Base-by-base conservation (phyloP, 2,888 invertebrate genomes). In the Hemaris fuciformis region DNA sequence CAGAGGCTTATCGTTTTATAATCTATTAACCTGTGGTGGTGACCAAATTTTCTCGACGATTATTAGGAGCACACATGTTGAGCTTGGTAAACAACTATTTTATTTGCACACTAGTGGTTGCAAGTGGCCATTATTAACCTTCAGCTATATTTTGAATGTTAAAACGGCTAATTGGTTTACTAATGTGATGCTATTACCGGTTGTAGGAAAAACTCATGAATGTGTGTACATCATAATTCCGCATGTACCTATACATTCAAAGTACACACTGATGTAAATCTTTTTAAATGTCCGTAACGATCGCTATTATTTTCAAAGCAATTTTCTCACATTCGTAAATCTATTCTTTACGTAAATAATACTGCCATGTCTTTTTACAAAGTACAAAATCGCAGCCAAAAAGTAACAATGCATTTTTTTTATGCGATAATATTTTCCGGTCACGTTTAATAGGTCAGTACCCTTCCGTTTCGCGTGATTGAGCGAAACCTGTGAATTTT, bases 121-220 rank as follows among this genome's bases (percentile, higher is more conserved):
- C 27, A 18, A 70, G 66, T 68, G 67, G 61, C 73, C 68, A 72
- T 69, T 72, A 80, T 80, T 83, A 78, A 81, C 83, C 83, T 83
- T 83, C 77, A 78, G 67, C 62, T 62, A 67, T 70, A 66, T 69
- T 71, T 69, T 70, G 75, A 76, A 76, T 79, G 79, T 77, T 78
- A 76, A 77, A 79, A 69, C 75, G 69, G 73, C 72, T 79, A 80
- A 80, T 80, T 79, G 74, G 69, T 68, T 70, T 62, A 69, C 74
- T 74, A 75, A 75, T 74, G n/a, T 61, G 34, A 48, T 31, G 62
- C 64, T 66, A 65, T 72, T 71, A 74, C 62, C 34, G 68, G 59
- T 60, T 60, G 57, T 63, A 42, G 48, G 64, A 66, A 57, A 31
- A 48, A 43, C 38, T 63, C 59, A 60, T 46, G 15, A 23, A 46